Conservation (phyloP, 1,140 invertebrate species). For the Tachypleus tridentatus region DNA sequence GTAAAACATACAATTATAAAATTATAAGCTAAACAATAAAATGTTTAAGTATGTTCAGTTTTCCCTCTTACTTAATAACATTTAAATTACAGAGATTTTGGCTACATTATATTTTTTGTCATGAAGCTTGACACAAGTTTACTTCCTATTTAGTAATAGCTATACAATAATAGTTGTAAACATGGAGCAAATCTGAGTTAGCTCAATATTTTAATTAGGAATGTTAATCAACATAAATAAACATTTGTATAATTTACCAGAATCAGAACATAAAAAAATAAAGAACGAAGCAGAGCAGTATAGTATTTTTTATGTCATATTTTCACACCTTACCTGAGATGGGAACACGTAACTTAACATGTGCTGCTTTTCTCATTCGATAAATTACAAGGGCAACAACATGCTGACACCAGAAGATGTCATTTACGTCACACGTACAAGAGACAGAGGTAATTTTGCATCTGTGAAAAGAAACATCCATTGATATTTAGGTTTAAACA, state of each 20-base stretch:
- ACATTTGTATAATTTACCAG: not conserved
- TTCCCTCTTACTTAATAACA: too few species aligned
- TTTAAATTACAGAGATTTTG: too few species aligned
- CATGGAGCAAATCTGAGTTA: too few species aligned
- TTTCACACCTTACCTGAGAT: constrained; percentile 54
- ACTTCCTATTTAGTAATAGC: too few species aligned
- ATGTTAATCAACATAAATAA: not conserved
- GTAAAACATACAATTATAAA: too few species aligned
- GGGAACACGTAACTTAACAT: constrained; percentile 64
- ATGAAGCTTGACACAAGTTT: too few species aligned
- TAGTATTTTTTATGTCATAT: not conserved
- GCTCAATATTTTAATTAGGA: not conserved
- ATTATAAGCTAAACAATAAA: too few species aligned
- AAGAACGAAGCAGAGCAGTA: not conserved
- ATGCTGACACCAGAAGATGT: constrained; percentile 87
- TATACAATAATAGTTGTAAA: too few species aligned
- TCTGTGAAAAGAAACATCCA: constrained; percentile 35
- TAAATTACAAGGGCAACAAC: constrained; percentile 78
- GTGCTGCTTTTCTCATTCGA: constrained; percentile 68
- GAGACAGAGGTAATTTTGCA: constrained; percentile 81
- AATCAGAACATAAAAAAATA: not conserved
- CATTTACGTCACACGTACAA: constrained; percentile 72
- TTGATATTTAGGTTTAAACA: not conserved
- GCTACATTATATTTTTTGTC: too few species aligned
- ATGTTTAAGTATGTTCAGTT: too few species aligned